Base-by-base conservation (phyloP, 2,888 invertebrate genomes). In the Acanthopleura granulata region DNA sequence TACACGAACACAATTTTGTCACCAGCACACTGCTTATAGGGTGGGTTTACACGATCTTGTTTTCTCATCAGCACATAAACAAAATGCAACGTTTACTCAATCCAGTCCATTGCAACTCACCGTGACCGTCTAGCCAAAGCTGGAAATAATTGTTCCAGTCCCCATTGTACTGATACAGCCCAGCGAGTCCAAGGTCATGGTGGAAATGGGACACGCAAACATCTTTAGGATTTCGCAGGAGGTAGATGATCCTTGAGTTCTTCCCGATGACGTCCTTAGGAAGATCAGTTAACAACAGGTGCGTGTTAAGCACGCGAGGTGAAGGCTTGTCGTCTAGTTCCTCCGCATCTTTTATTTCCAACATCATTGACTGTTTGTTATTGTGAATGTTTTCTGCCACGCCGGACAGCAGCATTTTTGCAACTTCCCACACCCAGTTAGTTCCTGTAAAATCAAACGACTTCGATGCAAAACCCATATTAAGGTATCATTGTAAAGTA, bases 351-450 rank as follows among this genome's bases (percentile, higher is more conserved):
- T 66, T 22, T 22, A 16, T 22, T 25, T 66, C 66, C 25, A 66
- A 27, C 66, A 66, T 66, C 22, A 66, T 22, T 6, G 66, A 16
- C 66, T 22, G 18, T 27, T 66, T 66, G 25, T 27, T 66, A 22
- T 25, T 22, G 22, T 1, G 6, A 6, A 66, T 27, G 25, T 66
- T 22, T 25, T 66, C 66, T 6, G 66, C 14, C 4, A 16, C 4
- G 66, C 66, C 66, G 29, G 22, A 27, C 1, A 66, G 16, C 16
- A 66, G 16, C 66, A 66, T 66, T 3, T 27, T 66, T 15, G 25
- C 25, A 16, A 66, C 25, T 66, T 66, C 66, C 66, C 66, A 66
- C 16, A 66, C 66, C 66, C 66, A 66, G 66, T 66, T 66, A 6
- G 66, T 66, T 27, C 66, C 66, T 66, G 66, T 6, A 27, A 66